A percentile compares a stretch with the other conserved stretches of the same genome.
These are phyloP conservation scores for Coleophora flavipennella DNA, from an alignment of 2,888 invertebrate genomes.

Conservation along the genomic window DNA sequence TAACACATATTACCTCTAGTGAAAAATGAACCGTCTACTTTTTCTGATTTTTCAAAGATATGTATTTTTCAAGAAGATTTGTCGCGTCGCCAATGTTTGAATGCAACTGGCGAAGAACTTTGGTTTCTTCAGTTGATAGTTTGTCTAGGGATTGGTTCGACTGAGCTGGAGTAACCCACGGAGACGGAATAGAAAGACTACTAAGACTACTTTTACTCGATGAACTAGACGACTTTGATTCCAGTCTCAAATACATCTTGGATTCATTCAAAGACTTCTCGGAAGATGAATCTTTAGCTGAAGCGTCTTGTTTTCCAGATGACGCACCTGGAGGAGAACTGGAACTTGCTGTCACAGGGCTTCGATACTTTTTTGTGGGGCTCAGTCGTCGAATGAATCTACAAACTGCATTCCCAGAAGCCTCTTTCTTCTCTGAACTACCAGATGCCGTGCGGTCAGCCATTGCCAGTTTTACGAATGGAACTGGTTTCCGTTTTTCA, in stretches of 20 bases:
- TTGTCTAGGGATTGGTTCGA: not conserved
- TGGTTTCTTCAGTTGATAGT: not conserved
- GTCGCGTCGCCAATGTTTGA: not conserved
- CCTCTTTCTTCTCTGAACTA: too few relatives aligned
- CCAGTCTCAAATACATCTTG: not conserved
- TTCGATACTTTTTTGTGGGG: not conserved
- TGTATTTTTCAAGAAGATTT: not conserved
- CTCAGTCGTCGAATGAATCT: not conserved
- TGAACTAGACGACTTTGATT: not conserved
- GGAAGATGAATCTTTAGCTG: not conserved
- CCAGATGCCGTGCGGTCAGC: not conserved
- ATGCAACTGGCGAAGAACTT: not conserved
- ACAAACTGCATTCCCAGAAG: not conserved
- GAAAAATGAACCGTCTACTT: not conserved
- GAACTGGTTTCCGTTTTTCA: not conserved
- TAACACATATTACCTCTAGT: not conserved
- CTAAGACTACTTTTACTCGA: not conserved
- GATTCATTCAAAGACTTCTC: not conserved
- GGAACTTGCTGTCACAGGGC: not conserved
- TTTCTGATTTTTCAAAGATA: not conserved
- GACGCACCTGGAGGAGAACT: not conserved
- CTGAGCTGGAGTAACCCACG: not conserved
- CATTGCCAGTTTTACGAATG: not conserved
- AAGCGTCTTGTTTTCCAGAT: not conserved
- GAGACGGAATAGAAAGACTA: not conserved